Percentiles rank a stretch among this genome's conserved stretches.
Evolutionary conservation across 2,888 invertebrate genomes (phyloP).

Genomic region (Caenorhabditis japonica): DNA sequence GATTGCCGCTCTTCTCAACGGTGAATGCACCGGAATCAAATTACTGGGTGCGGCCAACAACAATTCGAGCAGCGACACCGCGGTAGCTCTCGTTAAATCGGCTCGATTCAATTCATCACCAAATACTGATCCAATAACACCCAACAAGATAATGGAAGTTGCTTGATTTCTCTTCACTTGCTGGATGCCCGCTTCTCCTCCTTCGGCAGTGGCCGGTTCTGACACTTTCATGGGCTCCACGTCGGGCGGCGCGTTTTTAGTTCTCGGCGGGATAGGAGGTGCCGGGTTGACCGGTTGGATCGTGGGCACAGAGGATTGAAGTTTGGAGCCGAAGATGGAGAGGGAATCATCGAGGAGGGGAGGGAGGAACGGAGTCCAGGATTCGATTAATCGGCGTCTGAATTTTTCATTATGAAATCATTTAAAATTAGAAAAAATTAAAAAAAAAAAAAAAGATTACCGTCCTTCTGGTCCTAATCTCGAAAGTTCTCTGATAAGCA

Average conservation of each 20-base stretch:
- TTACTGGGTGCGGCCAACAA: slow-evolving; percentile 88
- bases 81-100: slow-evolving; percentile 73
- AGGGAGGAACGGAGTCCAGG: slow-evolving; percentile 95
- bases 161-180: slow-evolving; percentile 90
- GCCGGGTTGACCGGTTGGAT: slow-evolving; percentile 53
- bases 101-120: slow-evolving; percentile 87
- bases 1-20: slow-evolving; percentile 93
- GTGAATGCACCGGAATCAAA: slow-evolving; percentile 90
- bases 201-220: slow-evolving; percentile 55
- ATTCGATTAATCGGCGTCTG: slow-evolving; percentile 90
- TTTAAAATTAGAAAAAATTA: no score
- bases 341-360: slow-evolving; percentile 80
- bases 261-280: slow-evolving; percentile 64
- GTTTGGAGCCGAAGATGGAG: slow-evolving; percentile 77
- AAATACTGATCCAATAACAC: slow-evolving; percentile 97
- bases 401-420: no score
- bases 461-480: slow-evolving; percentile 88
- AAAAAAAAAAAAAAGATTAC: no score
- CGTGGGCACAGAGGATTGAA: slow-evolving; percentile 61
- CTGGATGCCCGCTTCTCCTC: slow-evolving; percentile 62
- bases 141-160: slow-evolving; percentile 94
- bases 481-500: slow-evolving; percentile 91
- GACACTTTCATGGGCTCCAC: slow-evolving; percentile 43
- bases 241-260: slow-evolving; percentile 52
- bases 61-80: slow-evolving; percentile 91